Base-by-base conservation (phyloP, 2,888 invertebrate species). In the Parelbella ahira region DNA sequence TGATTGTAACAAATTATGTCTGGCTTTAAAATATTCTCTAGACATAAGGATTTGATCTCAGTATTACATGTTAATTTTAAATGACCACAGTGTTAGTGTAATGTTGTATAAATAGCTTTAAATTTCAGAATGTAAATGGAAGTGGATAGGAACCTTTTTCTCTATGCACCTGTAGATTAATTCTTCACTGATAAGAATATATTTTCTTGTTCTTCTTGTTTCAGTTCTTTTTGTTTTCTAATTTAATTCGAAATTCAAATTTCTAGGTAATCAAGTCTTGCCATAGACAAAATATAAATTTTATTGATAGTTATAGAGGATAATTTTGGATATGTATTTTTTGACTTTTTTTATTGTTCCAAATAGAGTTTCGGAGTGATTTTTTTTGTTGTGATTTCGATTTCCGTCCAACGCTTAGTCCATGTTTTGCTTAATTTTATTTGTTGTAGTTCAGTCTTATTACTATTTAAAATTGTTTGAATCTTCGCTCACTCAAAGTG, bases 11-110 rank as follows among this genome's bases (percentile, higher is more conserved):
- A n/a, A n/a, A n/a, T n/a, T n/a, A n/a, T n/a, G n/a, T n/a, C n/a
- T n/a, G n/a, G n/a, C 13, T 29, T 11, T n/a, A 11, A 20, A 37
- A 34, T 45, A 30, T 12, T 30, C 27, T 49, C n/a, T n/a, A 51
- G 49, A 29, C 43, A 45, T 68, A 68, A 64, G 65, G 50, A 65
- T 59, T 63, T 75, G 79, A 78, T 78, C 79, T 78, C 79, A 78
- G 53, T 71, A 62, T 66, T 62, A 67, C 60, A 55, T 57, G 54
- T 50, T 32, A 32, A 25, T 20, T 27, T 32, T 58, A 53, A 50
- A 51, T 25, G 25, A 20, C 32, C 18, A 25, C 11, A 37, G 21
- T 19, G 18, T 27, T 39, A 39, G 39, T 32, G 8, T 39, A 25
- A 12, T 39, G 6, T 20, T 24, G 19, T 29, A 21, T 25, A n/a